These are phyloP conservation scores for Troides helena DNA, from an alignment of 2,888 invertebrate genomes.

Conservation along the genomic window DNA sequence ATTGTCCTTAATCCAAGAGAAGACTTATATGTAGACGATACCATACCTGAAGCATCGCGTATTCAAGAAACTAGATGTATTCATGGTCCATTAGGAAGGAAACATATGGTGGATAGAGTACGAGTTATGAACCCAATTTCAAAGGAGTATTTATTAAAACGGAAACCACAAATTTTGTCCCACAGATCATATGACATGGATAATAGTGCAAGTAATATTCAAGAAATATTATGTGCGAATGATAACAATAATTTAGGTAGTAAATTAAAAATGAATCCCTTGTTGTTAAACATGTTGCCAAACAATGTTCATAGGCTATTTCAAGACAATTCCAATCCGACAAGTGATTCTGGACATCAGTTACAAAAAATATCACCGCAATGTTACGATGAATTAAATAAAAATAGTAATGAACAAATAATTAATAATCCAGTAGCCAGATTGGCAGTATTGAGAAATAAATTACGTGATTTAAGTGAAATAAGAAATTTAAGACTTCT, in stretches of 20 bases:
- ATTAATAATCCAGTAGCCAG: constrained; percentile 8
- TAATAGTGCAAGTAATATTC: constrained; percentile 52
- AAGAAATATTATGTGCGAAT: constrained; percentile 41
- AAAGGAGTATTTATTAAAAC: constrained; percentile 41
- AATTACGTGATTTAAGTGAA: constrained; percentile 21
- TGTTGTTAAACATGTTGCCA: constrained; percentile 7
- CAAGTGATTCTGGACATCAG: constrained; percentile 2
- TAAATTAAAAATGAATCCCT: constrained; percentile 21
- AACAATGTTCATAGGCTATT: neutral
- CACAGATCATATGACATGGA: constrained; percentile 50
- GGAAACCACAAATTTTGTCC: constrained; percentile 32
- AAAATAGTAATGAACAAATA: neutral
- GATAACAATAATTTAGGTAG: constrained; percentile 30
- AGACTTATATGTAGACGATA: constrained; percentile 39
- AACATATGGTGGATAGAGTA: constrained; percentile 32
- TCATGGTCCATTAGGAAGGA: constrained; percentile 41
- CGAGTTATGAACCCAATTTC: constrained; percentile 36
- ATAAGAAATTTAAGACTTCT: constrained; percentile 9
- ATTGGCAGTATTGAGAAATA: constrained; percentile 19
- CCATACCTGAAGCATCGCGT: constrained; percentile 52
- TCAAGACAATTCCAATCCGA: neutral
- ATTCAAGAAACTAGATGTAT: constrained; percentile 51
- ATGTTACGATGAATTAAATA: constrained; percentile 5
- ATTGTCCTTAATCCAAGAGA: constrained; percentile 51
- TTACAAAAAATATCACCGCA: neutral